phyloP scores from a whole-genome alignment of 2,888 invertebrate genomes.

The Cerceris ruficornis region DNA sequence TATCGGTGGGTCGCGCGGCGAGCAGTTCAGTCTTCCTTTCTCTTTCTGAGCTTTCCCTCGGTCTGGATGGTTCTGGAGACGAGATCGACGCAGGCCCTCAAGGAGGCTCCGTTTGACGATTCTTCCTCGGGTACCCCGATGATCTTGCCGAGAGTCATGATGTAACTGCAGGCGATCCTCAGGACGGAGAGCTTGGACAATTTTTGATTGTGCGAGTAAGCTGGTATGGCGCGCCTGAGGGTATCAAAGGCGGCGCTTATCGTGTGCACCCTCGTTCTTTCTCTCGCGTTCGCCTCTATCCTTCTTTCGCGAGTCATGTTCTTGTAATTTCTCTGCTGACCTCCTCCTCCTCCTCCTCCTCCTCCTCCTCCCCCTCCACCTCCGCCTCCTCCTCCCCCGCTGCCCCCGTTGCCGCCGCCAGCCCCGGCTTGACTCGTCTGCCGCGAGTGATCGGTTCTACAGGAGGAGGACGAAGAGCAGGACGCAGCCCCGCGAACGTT shows the following conservation, averaged over 20 bases:
- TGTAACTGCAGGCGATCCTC: conserved; percentile 96
- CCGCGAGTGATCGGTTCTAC: too few relatives aligned
- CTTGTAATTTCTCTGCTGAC: conserved; percentile 93
- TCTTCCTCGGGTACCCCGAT: conserved; percentile 83
- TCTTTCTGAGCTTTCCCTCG: conserved; percentile 93
- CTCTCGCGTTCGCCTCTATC: conserved; percentile 97
- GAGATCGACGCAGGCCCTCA: conserved; percentile 91
- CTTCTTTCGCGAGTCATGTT: conserved; percentile 96
- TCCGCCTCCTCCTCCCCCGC: too few relatives aligned
- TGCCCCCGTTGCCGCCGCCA: neutral
- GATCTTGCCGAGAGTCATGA: conserved; percentile 91
- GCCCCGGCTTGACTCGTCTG: conserved; percentile 23
- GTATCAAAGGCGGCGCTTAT: conserved; percentile 98
- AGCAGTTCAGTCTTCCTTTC: conserved; percentile 87
- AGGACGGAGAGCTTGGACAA: conserved; percentile 95
- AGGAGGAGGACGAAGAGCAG: neutral
- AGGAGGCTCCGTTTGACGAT: conserved; percentile 85
- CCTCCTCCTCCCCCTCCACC: too few relatives aligned
- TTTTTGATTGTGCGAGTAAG: conserved; percentile 96
- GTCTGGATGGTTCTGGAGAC: conserved; percentile 97
- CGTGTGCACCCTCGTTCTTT: conserved; percentile 95
- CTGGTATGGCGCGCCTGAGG: conserved; percentile 91
- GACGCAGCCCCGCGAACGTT: conserved; percentile 45
- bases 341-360: too few relatives aligned
- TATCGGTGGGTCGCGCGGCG: too few relatives aligned